phyloP scores from a whole-genome alignment of 1,140 invertebrate species.

The Philotrypesis tridentata region DNA sequence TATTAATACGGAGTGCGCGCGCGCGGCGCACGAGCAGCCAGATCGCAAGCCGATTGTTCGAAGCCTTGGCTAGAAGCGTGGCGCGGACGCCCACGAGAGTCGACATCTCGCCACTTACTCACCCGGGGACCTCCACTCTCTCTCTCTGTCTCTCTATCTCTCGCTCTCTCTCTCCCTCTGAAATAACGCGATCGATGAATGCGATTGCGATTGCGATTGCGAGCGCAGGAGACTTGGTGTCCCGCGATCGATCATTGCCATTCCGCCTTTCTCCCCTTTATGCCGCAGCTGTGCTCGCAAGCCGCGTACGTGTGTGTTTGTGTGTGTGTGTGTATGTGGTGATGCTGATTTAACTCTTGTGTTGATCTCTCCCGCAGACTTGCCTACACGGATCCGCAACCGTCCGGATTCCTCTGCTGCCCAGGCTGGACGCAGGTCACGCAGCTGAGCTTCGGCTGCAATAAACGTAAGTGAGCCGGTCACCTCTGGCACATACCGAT shows the following conservation, averaged over 20 bases:
- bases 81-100: not conserved
- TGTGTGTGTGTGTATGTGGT: too few species aligned
- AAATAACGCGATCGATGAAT: constrained; percentile 8
- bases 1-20: too few species aligned
- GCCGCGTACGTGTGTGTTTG: too few species aligned
- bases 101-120: not conserved
- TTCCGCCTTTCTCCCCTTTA: not conserved
- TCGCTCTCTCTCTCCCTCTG: too few species aligned
- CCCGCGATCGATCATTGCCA: constrained; percentile 36
- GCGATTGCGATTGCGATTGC: constrained; percentile 24
- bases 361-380: constrained; percentile 54
- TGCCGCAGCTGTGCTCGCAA: not conserved
- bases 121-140: not conserved
- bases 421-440: constrained; percentile 77
- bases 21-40: too few species aligned
- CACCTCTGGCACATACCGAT: too few species aligned
- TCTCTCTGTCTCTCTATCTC: too few species aligned
- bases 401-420: constrained; percentile 73
- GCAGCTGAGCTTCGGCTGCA: constrained; percentile 76
- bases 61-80: not conserved
- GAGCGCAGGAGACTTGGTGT: not conserved
- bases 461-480: constrained; percentile 76
- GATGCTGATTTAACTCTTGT: constrained; percentile 1
- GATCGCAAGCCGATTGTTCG: constrained; percentile 1
- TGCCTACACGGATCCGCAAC: constrained; percentile 63